Percentiles rank a stretch among this genome's conserved stretches.
Evolutionary conservation across 2,888 invertebrate genomes (phyloP).

Genomic region (Oscheius onirici): DNA sequence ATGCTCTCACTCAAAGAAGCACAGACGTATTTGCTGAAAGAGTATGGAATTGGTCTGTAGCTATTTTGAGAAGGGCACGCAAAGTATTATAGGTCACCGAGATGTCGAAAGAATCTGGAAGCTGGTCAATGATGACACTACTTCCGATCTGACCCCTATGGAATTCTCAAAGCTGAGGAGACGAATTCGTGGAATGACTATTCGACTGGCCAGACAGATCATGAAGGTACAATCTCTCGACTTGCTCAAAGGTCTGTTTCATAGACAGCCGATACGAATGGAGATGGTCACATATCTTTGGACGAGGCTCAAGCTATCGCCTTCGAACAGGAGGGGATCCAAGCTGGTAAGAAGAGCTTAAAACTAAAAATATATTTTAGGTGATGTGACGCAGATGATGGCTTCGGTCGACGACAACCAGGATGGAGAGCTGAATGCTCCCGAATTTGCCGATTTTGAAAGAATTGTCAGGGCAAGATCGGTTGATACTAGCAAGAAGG

Average conservation of each 20-base stretch:
- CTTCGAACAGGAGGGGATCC: conserved; percentile 67
- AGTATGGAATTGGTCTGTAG: conserved; percentile 64
- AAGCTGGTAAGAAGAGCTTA: conserved; percentile 35
- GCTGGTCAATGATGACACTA: conserved; percentile 61
- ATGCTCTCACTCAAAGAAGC: conserved; percentile 64
- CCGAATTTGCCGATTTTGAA: conserved; percentile 69
- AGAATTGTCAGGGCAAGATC: conserved; percentile 66
- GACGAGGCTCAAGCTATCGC: conserved; percentile 68
- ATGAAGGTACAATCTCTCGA: conserved; percentile 60
- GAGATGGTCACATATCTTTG: conserved; percentile 69
- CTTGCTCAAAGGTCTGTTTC: neutral
- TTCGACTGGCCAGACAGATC: conserved; percentile 67
- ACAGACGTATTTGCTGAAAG: conserved; percentile 66
- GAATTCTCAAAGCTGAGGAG: conserved; percentile 63
- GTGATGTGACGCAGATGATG: conserved; percentile 68
- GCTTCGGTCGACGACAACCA: conserved; percentile 63
- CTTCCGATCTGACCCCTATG: conserved; percentile 60
- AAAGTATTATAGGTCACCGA: conserved; percentile 44
- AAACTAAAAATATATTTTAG: conserved; percentile 27
- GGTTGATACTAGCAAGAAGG: conserved; percentile 67
- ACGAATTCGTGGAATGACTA: conserved; percentile 69
- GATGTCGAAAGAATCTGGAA: conserved; percentile 69
- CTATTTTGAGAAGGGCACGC: neutral
- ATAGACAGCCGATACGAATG: conserved; percentile 62
- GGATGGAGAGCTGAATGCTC: conserved; percentile 69